Evolutionary conservation across 23 tunicate species (phyloP), one percentile per base, ranked within the genome.

Genomic region (Ascidia mentula): DNA sequence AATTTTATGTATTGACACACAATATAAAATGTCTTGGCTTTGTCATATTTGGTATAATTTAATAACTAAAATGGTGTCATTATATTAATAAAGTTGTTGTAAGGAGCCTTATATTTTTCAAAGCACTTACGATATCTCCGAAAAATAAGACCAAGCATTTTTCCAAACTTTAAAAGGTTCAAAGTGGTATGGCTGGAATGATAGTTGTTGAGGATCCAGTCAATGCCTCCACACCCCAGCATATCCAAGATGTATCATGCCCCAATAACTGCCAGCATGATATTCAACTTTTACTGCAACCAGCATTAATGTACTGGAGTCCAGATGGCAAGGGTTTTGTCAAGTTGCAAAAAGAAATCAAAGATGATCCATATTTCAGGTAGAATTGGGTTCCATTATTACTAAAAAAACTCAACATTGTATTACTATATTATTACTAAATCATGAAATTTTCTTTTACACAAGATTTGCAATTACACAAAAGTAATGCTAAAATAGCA

Each of bases 151-250:
- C n/a, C n/a, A n/a, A n/a, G n/a, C n/a, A n/a, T n/a, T n/a, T n/a
- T n/a, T n/a, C n/a, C n/a, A n/a, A n/a, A n/a, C n/a, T n/a, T n/a
- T n/a, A 5, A 31, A 35, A 90, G 96, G 96, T 90, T 12, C 83
- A 83, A 40, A 60, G 89, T 32, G 98, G 98, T 20, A 33, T 92
- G 79, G 85, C 90, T 8, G 98, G 98, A 24, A 81, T 84, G 86
- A 83, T 92, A 6, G 59, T 92, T 13, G 86, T 92, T 20, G 86
- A 87, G 35, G 98, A 92, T 53, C 84, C 80, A 0, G 59, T 60
- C 9, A 35, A 33, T 59, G 69, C 77, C 9, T 74, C 82, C 4
- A 77, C 82, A 12, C 85, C 91, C 12, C 53, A 77, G 3, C 77
- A 83, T 13, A 78, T 86, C 0, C 46, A 31, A 35, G 86, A 34